These are phyloP conservation scores for Myiotriccus ornatus DNA, from an alignment of 2,797 vertebrate species.

Conservation along the genomic window DNA sequence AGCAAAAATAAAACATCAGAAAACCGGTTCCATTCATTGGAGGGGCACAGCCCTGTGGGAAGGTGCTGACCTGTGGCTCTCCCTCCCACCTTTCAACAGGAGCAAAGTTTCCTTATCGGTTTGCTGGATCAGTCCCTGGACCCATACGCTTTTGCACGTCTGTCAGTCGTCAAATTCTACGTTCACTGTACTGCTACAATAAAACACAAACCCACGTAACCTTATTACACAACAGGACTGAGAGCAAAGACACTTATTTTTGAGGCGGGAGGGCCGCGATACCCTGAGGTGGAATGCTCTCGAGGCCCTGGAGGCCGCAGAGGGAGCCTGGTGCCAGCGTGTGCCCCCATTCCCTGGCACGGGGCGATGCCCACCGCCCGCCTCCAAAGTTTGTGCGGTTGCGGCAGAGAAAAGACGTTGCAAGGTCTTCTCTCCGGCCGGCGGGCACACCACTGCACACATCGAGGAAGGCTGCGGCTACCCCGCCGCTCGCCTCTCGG, in stretches of 20 bases:
- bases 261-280: background rate
- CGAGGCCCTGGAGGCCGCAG: background rate
- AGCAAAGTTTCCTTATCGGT: background rate
- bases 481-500: slow-evolving; percentile 86
- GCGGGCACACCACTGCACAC: slow-evolving; percentile 97
- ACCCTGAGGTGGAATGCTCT: background rate
- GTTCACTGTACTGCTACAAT: rapidly evolving
- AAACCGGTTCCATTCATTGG: background rate
- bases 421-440: slow-evolving; percentile 91
- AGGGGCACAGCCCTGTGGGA: background rate
- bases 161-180: background rate
- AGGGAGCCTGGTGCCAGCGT: rapidly evolving
- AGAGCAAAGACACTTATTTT: background rate
- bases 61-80: background rate
- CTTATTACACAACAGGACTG: background rate
- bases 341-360: rapidly evolving
- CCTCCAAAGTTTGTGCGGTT: background rate
- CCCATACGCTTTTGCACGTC: background rate
- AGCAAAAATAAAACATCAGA: background rate
- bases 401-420: slow-evolving; percentile 79
- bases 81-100: background rate
- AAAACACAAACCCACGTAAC: rapidly evolving
- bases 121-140: background rate
- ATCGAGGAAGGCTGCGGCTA: slow-evolving; percentile 85
- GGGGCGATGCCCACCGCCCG: background rate